phyloP scores from a whole-genome alignment of 2,797 vertebrate genomes.

The Rhabdophis nuchalis region DNA sequence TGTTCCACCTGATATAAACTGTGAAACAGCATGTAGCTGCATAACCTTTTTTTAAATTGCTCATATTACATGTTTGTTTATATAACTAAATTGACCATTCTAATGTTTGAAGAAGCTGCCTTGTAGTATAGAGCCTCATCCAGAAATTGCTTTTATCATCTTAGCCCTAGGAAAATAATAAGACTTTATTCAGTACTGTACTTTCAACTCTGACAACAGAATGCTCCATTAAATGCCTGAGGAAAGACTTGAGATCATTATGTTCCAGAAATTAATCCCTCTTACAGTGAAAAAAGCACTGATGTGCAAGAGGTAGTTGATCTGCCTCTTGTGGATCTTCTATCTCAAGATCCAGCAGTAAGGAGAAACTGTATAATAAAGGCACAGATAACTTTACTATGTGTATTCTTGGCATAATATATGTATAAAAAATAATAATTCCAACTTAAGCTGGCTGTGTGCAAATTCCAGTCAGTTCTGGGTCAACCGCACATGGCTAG shows the following conservation, averaged over 20 bases:
- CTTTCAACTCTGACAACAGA: slow-evolving; percentile 46
- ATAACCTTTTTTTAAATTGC: slow-evolving; percentile 43
- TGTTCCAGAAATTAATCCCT: slow-evolving; percentile 63
- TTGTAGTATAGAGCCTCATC: slow-evolving; percentile 4
- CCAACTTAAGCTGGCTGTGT: too few relatives aligned
- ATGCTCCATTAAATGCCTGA: slow-evolving; percentile 66
- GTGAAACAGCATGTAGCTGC: slow-evolving; percentile 50
- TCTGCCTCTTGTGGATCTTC: slow-evolving; percentile 35
- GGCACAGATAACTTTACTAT: not conserved
- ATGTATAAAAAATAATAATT: not conserved
- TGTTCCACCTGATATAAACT: slow-evolving; percentile 20
- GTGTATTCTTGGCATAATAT: not conserved
- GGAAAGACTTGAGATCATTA: slow-evolving; percentile 66
- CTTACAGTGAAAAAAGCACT: slow-evolving; percentile 50
- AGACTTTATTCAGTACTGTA: not conserved
- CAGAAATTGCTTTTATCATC: not conserved
- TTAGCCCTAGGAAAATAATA: not conserved
- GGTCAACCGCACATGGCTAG: not conserved
- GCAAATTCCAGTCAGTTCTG: not conserved
- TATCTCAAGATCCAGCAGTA: not conserved
- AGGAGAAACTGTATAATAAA: not conserved
- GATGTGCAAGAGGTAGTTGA: slow-evolving; percentile 52
- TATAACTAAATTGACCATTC: slow-evolving; percentile 58
- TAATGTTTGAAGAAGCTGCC: slow-evolving; percentile 53
- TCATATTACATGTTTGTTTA: slow-evolving; percentile 52